Evolutionary conservation across 1,140 invertebrate genomes (phyloP).

Genomic region (Drosophila ambigua): DNA sequence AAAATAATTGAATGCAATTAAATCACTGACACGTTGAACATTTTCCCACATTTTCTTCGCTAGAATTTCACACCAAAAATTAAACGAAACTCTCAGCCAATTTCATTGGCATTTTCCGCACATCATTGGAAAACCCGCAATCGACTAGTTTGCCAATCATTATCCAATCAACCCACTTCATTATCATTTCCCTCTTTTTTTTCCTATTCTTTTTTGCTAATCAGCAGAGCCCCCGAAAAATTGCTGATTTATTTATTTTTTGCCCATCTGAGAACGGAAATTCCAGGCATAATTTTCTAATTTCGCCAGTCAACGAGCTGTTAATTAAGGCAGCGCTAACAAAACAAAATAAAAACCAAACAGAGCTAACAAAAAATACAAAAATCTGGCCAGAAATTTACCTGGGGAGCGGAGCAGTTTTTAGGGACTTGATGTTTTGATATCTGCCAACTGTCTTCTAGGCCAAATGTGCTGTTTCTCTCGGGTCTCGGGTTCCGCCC

Average conservation of each 20-base stretch:
- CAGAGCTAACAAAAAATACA: conserved; percentile 7
- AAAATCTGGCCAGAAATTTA: conserved; percentile 19
- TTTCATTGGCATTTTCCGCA: background rate
- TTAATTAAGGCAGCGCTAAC: conserved; percentile 64
- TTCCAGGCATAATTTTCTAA: conserved; percentile 80
- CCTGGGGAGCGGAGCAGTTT: conserved; percentile 8
- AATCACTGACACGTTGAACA: too few relatives aligned
- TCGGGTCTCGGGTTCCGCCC: conserved; percentile 15
- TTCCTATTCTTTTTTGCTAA: conserved; percentile 19
- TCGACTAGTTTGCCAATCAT: background rate
- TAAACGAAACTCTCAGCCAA: too few relatives aligned
- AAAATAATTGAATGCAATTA: too few relatives aligned
- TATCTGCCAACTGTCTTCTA: conserved; percentile 43
- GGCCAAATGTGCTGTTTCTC: conserved; percentile 27
- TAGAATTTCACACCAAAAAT: too few relatives aligned
- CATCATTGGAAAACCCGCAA: background rate
- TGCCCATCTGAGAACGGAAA: conserved; percentile 62
- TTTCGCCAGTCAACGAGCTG: conserved; percentile 71
- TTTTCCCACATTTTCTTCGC: too few relatives aligned
- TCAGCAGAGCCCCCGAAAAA: conserved; percentile 53
- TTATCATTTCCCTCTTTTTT: conserved; percentile 33
- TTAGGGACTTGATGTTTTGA: conserved; percentile 26
- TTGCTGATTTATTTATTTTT: conserved; percentile 30
- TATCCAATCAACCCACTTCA: conserved; percentile 16
- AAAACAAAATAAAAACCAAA: conserved; percentile 9